A percentile compares a stretch with the other conserved stretches of the same genome.
Evolutionary conservation across 2,113 vertebrate species (phyloP).

Genomic region (Pandion haliaetus): DNA sequence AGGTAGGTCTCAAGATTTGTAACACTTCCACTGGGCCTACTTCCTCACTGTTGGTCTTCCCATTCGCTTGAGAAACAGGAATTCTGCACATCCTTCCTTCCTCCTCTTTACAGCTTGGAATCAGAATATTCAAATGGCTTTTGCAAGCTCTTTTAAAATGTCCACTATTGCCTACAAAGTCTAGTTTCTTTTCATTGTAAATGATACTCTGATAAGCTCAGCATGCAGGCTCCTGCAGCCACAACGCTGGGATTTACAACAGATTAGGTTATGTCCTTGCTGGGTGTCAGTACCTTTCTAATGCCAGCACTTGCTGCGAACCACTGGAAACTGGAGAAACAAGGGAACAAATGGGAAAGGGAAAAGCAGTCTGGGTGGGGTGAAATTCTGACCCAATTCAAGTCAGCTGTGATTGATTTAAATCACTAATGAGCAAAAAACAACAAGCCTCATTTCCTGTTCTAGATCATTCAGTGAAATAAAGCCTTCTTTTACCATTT

Average conservation of each 20-base stretch:
- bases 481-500: not conserved
- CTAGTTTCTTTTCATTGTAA: not conserved
- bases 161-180: not conserved
- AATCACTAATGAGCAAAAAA: not conserved
- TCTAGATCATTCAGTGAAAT: not conserved
- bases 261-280: not conserved
- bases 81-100: not conserved
- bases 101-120: not conserved
- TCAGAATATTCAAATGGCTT: not conserved
- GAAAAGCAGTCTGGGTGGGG: not conserved
- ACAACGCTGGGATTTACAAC: fast-evolving
- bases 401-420: not conserved
- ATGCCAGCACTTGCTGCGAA: not conserved
- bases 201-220: not conserved
- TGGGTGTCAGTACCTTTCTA: not conserved
- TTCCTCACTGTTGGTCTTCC: not conserved
- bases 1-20: not conserved
- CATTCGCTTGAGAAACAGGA: not conserved
- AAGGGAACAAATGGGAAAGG: not conserved
- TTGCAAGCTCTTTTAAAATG: not conserved
- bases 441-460: not conserved
- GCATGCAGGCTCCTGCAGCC: not conserved
- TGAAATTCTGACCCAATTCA: not conserved
- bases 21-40: not conserved
- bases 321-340: not conserved